These are phyloP conservation scores for Onychostruthus taczanowskii DNA, from an alignment of 2,113 vertebrate genomes.

Conservation along the genomic window DNA sequence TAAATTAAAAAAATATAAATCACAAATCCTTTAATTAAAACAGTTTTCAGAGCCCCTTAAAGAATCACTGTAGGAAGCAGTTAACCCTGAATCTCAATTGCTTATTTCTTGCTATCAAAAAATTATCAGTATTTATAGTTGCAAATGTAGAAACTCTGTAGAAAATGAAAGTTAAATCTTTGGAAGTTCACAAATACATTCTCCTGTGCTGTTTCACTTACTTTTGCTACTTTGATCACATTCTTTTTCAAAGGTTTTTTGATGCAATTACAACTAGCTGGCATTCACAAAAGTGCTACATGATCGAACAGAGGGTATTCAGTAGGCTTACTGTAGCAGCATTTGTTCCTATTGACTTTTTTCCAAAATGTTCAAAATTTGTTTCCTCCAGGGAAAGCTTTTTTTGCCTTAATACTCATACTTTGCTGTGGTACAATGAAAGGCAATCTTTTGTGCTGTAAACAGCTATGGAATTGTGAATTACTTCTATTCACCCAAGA, in stretches of 20 bases:
- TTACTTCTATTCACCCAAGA: not conserved
- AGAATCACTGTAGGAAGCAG: not conserved
- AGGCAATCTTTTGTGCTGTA: not conserved
- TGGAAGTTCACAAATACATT: not conserved
- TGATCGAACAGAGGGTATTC: not conserved
- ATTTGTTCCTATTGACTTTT: not conserved
- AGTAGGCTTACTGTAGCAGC: not conserved
- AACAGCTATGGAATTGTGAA: not conserved
- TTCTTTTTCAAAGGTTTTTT: not conserved
- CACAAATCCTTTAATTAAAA: not conserved
- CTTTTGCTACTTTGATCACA: not conserved
- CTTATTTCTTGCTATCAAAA: not conserved
- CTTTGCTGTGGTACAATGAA: not conserved
- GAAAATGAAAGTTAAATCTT: not conserved
- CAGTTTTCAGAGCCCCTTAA: not conserved
- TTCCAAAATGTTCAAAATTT: not conserved
- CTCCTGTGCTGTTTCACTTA: not conserved
- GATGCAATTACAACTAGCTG: not conserved
- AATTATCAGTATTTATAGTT: not conserved
- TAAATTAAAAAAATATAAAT: not conserved
- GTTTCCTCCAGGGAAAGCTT: not conserved
- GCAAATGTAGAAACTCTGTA: not conserved
- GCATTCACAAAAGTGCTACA: not conserved
- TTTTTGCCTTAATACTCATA: not conserved
- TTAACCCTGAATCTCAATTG: not conserved